phyloP scores from a whole-genome alignment of 2,113 vertebrate species.

The Poecile atricapillus region DNA sequence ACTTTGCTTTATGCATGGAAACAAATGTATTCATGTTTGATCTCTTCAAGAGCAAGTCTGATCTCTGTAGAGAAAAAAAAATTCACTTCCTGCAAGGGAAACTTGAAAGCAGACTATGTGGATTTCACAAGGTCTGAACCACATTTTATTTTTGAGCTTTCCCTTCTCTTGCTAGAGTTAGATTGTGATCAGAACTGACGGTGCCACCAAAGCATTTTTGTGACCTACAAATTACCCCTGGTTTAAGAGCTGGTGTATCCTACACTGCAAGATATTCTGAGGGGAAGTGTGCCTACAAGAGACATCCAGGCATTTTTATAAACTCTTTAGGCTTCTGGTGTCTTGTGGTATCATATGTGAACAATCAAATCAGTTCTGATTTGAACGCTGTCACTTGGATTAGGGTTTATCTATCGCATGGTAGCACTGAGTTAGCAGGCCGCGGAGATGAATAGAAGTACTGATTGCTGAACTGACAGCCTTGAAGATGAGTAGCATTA shows the following conservation, averaged over 20 bases:
- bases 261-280: constrained; percentile 44
- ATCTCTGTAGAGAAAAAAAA: background rate
- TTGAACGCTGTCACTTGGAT: constrained; percentile 72
- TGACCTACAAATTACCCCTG: constrained; percentile 44
- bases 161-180: constrained; percentile 14
- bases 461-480: constrained; percentile 72
- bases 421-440: constrained; percentile 70
- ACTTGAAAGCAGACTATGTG: constrained; percentile 10
- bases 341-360: constrained; percentile 73
- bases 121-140: constrained; percentile 29
- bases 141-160: constrained; percentile 19
- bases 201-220: constrained; percentile 54
- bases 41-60: background rate
- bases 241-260: constrained; percentile 62
- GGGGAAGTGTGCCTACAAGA: constrained; percentile 59
- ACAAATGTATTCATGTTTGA: constrained; percentile 33
- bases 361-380: constrained; percentile 75
- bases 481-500: constrained; percentile 71
- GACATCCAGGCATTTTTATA: constrained; percentile 64
- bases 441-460: constrained; percentile 68
- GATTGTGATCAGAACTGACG: constrained; percentile 61
- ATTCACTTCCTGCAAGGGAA: constrained; percentile 18
- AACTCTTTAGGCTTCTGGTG: constrained; percentile 65
- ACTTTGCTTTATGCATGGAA: constrained; percentile 32
- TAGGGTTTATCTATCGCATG: constrained; percentile 68